Percentiles rank a stretch among this genome's conserved stretches.
phyloP scores from a whole-genome alignment of 2,797 vertebrate genomes.

The Molossus molossus region DNA sequence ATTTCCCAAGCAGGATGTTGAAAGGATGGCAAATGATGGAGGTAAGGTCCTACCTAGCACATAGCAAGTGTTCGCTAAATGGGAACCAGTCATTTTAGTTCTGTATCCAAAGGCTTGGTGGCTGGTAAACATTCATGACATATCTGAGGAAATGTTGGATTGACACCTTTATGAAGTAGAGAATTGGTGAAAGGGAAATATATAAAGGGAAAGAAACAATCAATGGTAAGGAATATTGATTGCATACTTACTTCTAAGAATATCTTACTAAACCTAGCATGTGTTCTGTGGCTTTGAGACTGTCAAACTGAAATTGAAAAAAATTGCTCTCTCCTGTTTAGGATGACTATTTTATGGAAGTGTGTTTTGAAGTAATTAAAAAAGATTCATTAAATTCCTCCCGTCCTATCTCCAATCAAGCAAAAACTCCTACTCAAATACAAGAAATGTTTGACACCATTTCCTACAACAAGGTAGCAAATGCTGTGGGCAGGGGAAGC shows the following conservation, averaged over 20 bases:
- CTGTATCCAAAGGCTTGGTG: not conserved
- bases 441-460: conserved; percentile 92
- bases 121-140: not conserved
- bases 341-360: conserved; percentile 90
- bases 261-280: not conserved
- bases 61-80: not conserved
- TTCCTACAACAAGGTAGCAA: conserved; percentile 90
- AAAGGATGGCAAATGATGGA: not conserved
- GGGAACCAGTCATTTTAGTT: conserved; percentile 2
- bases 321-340: conserved; percentile 75
- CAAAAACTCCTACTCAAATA: conserved; percentile 92
- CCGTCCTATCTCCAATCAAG: conserved; percentile 91
- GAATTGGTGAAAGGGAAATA: not conserved
- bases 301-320: conserved; percentile 35
- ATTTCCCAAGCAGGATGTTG: not conserved
- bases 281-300: conserved; percentile 38
- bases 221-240: not conserved
- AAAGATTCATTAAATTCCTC: conserved; percentile 92
- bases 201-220: not conserved
- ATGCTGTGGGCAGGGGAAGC: not conserved
- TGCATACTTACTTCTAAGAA: conserved; percentile 4
- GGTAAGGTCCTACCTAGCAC: not conserved
- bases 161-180: not conserved
- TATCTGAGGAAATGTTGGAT: not conserved
- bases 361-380: conserved; percentile 91